Conservation (phyloP, 2,888 invertebrate genomes). For the Hirtodrosophila alboralis region DNA sequence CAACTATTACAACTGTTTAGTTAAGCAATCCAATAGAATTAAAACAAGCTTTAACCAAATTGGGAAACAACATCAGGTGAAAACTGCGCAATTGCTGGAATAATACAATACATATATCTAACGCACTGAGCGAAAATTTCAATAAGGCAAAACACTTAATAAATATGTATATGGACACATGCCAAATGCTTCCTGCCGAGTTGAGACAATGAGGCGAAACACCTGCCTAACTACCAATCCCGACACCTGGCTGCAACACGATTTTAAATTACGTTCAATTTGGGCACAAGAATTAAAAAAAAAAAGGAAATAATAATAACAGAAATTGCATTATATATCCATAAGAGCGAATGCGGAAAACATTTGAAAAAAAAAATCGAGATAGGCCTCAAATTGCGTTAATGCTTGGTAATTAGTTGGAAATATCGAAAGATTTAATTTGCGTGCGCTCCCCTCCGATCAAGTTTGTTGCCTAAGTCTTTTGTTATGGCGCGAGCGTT, state of each 20-base stretch:
- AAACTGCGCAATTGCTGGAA: constrained; percentile 50
- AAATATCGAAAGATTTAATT: constrained; percentile 68
- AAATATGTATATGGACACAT: constrained; percentile 66
- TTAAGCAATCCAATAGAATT: constrained; percentile 25
- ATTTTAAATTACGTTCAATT: constrained; percentile 53
- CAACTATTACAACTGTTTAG: constrained; percentile 26
- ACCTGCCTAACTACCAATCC: constrained; percentile 71
- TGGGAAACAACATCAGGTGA: constrained; percentile 42
- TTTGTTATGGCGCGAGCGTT: constrained; percentile 49
- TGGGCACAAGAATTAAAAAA: constrained; percentile 74
- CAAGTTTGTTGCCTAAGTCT: constrained; percentile 73
- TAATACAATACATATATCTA: constrained; percentile 15
- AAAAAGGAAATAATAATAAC: too few species aligned
- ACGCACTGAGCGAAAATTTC: constrained; percentile 38
- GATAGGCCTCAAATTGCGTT: constrained; percentile 68
- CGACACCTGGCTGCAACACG: constrained; percentile 55
- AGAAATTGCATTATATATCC: constrained; percentile 41
- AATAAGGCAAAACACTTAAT: constrained; percentile 41
- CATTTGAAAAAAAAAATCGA: constrained; percentile 18
- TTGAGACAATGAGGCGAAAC: constrained; percentile 66
- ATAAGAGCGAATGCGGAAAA: constrained; percentile 38
- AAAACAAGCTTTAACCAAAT: constrained; percentile 59
- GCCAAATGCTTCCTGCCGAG: constrained; percentile 64
- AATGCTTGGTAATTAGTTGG: constrained; percentile 75
- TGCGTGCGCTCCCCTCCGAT: constrained; percentile 25